Base-by-base conservation (phyloP, 1,140 invertebrate species). In the Drosophila parvula region DNA sequence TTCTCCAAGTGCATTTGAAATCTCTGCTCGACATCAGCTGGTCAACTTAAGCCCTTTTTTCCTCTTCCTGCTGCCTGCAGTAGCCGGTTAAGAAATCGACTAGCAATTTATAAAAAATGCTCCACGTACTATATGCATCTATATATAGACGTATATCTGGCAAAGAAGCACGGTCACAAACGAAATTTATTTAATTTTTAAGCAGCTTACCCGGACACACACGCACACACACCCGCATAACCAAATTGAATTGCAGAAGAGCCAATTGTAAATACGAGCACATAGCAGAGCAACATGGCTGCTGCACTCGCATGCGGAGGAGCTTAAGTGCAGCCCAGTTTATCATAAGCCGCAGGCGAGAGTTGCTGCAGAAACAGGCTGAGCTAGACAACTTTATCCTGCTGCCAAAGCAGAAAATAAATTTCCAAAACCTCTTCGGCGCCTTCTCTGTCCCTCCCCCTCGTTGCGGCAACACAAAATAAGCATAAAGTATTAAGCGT, bases 401-500 rank as follows among this genome's bases (percentile, higher is more conserved):
- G 62, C 65, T 63, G 68, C 78, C 79, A 59, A 68, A 86, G 82
- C 71, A 73, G 65, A 77, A 86, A 70, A 88, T 89, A 86, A 79
- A 89, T 83, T 83, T 68, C 40, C 55, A 32, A 32, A 32, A 50
- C 48, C 48, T 32, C 48, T 50, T 50, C 30, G 45, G 67, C 51
- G 27, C n/a, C 48, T 27, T 18, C 50, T 30, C 48, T 14, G 45
- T n/a, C n/a, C 14, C 51, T 10, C 5, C n/a, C n/a, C n/a, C 27
- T 22, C 22, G 22, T 22, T 34, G 22, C 11, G n/a, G 22, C 32
- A 3, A n/a, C 40, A 74, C 83, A 86, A 79, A 79, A 86, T 88
- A 83, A 88, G 79, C 76, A 86, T 88, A 88, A 88, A 88, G 76
- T 83, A 86, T 89, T 88, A 86, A 88, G 68, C 71, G 71, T 68